Conservation (phyloP, 2,113 vertebrate species). For the Tretioscincus oriximinensis region DNA sequence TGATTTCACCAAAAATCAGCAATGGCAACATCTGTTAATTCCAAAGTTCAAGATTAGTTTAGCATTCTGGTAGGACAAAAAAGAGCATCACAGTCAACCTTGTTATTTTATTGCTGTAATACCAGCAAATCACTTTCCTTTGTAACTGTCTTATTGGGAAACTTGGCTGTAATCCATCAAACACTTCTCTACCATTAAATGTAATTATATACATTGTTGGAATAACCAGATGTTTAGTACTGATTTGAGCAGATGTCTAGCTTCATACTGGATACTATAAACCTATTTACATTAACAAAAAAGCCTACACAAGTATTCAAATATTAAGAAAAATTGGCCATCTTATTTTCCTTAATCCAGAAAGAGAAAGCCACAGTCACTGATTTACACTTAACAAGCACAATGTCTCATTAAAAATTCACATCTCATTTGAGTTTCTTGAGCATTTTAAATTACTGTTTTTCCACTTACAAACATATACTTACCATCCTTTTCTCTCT, state of each 20-base stretch:
- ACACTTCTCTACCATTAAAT: conserved; percentile 74
- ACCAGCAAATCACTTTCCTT: conserved; percentile 54
- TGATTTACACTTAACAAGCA: conserved; percentile 1
- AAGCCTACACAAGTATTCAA: conserved; percentile 63
- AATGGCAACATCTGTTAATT: not conserved
- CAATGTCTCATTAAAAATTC: not conserved
- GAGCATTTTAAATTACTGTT: not conserved
- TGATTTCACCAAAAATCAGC: conserved; percentile 16
- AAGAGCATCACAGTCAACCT: conserved; percentile 40
- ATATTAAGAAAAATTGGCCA: conserved; percentile 50
- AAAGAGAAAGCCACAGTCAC: not conserved
- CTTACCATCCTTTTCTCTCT: not conserved
- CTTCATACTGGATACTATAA: conserved; percentile 69
- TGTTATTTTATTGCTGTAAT: conserved; percentile 60
- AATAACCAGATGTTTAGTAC: conserved; percentile 76
- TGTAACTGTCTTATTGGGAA: conserved; percentile 64
- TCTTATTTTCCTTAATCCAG: conserved; percentile 35
- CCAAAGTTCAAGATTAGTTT: conserved; percentile 27
- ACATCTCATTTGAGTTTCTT: conserved; percentile 2
- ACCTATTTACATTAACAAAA: conserved; percentile 66
- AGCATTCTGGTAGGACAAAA: conserved; percentile 29
- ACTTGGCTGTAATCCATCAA: conserved; percentile 69
- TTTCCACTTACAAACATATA: not conserved
- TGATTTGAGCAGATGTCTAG: conserved; percentile 71
- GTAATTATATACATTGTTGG: conserved; percentile 74